phyloP scores from a whole-genome alignment of 2,113 vertebrate species.

The Psammodynastes pulverulentus region DNA sequence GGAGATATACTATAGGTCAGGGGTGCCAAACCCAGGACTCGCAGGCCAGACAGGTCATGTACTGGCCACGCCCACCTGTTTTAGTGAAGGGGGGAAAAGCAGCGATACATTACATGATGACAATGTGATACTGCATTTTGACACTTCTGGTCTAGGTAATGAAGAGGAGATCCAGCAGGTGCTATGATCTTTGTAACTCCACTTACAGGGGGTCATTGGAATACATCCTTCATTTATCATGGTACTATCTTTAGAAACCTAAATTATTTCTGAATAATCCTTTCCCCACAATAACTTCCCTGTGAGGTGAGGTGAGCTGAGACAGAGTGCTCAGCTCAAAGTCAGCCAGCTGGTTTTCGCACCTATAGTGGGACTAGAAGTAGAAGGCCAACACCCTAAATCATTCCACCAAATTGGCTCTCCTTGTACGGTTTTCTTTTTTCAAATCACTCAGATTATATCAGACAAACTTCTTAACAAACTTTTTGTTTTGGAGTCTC shows the following conservation, averaged over 20 bases:
- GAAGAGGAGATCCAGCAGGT: constrained; percentile 10
- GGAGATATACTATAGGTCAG: neutral
- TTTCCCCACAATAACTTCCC: neutral
- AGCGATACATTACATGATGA: too few relatives aligned
- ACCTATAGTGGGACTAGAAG: neutral
- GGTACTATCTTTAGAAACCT: constrained; percentile 57
- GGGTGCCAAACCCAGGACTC: too few relatives aligned
- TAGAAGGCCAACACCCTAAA: neutral
- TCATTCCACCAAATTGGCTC: neutral
- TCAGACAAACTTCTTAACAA: neutral
- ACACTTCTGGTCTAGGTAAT: neutral
- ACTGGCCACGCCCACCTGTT: too few relatives aligned
- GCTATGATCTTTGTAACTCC: neutral
- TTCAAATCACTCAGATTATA: neutral
- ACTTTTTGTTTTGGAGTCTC: neutral
- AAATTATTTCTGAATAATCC: constrained; percentile 61
- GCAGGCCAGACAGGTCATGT: too few relatives aligned
- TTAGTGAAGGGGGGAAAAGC: too few relatives aligned
- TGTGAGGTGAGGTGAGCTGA: neutral
- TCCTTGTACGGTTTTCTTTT: neutral
- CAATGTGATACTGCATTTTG: too few relatives aligned
- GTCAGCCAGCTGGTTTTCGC: neutral
- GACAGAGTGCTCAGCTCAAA: neutral
- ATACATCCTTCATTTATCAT: constrained; percentile 63
- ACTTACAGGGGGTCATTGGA: constrained; percentile 38